These are phyloP conservation scores for Aptenodytes patagonicus DNA, from an alignment of 2,113 vertebrate genomes.

Conservation along the genomic window DNA sequence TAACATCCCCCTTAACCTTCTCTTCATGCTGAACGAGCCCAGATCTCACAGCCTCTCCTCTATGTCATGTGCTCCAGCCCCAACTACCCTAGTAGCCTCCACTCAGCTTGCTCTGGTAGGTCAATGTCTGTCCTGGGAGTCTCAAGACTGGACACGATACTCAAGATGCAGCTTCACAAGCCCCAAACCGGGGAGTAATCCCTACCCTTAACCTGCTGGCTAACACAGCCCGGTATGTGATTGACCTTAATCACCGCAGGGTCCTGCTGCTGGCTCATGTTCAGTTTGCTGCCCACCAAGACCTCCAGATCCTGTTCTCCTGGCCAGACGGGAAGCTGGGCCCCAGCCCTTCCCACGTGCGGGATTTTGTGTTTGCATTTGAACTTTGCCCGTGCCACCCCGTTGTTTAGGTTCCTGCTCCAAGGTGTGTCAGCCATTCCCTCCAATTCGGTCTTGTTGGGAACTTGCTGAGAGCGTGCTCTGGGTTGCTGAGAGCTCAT, in stretches of 20 bases:
- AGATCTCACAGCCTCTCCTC: background rate
- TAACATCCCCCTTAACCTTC: background rate
- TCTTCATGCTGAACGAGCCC: accelerated
- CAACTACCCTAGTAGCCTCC: background rate
- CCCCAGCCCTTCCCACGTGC: background rate
- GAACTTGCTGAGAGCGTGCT: background rate
- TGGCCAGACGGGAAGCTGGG: background rate
- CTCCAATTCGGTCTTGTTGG: background rate
- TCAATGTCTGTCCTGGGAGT: background rate
- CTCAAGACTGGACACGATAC: background rate
- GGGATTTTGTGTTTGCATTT: background rate
- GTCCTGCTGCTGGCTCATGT: background rate
- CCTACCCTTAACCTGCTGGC: background rate
- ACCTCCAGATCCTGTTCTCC: background rate
- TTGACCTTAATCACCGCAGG: background rate
- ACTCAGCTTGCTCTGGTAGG: background rate
- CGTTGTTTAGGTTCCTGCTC: background rate
- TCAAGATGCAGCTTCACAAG: background rate
- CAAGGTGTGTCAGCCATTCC: background rate
- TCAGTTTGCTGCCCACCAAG: background rate
- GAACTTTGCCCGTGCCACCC: background rate
- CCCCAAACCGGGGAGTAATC: background rate
- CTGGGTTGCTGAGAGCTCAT: background rate
- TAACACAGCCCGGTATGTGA: background rate
- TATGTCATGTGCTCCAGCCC: background rate